Evolutionary conservation across 2,113 vertebrate species (phyloP).

Genomic region (Xiphophorus maculatus): DNA sequence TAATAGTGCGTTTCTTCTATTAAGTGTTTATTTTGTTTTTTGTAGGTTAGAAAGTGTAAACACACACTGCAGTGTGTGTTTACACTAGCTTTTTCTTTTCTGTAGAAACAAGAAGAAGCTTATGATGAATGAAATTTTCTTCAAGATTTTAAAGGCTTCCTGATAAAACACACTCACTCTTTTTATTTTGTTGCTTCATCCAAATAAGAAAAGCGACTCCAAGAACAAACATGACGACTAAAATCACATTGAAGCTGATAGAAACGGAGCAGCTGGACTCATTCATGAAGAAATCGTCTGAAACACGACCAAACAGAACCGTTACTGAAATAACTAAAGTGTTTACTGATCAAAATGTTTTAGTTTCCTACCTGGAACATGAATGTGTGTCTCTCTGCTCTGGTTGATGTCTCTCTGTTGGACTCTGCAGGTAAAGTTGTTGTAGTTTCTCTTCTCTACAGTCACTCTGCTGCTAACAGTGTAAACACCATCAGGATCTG

Average conservation of each 20-base stretch:
- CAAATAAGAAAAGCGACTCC: not conserved
- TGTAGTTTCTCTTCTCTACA: conserved; percentile 2
- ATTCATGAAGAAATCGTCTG: conserved; percentile 6
- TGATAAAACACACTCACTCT: not conserved
- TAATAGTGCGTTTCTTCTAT: not conserved
- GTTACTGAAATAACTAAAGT: not conserved
- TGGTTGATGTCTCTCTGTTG: conserved; percentile 1
- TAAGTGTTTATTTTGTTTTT: not conserved
- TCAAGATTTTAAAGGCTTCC: not conserved
- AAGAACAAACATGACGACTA: not conserved
- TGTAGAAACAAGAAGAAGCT: not conserved
- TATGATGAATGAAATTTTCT: not conserved
- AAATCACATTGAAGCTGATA: not conserved
- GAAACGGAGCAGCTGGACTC: too few species aligned
- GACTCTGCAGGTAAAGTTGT: conserved; percentile 6
- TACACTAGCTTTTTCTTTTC: not conserved
- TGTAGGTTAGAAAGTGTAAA: not conserved
- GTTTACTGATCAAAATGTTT: too few species aligned
- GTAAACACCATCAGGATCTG: not conserved
- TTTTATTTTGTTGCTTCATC: not conserved
- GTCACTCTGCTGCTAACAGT: conserved; percentile 21
- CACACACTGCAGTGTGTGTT: not conserved
- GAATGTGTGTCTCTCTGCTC: not conserved
- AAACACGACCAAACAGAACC: not conserved
- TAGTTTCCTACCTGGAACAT: not conserved